Evolutionary conservation across 2,113 vertebrate genomes (phyloP).

Genomic region (Aegithalos caudatus): DNA sequence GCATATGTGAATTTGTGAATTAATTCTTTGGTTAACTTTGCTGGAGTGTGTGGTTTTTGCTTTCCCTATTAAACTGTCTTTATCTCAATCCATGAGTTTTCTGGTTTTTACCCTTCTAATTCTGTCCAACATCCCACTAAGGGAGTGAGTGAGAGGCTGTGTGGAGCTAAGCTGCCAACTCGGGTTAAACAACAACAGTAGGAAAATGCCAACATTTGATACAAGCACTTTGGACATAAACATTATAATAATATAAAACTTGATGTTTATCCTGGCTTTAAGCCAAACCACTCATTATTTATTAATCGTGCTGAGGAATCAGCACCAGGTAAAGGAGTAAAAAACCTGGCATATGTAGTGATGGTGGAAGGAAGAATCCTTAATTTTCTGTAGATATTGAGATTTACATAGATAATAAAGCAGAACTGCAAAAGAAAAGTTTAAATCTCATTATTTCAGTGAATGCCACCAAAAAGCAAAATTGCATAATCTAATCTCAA

Average conservation of each 20-base stretch:
- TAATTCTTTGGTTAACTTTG: neutral
- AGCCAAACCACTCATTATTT: neutral
- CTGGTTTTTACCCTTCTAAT: neutral
- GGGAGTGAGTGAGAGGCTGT: accelerated
- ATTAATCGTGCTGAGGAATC: neutral
- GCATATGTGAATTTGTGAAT: neutral
- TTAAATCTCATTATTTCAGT: neutral
- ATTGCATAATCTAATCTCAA: neutral
- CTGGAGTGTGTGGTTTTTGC: neutral
- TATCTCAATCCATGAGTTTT: neutral
- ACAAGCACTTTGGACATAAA: neutral
- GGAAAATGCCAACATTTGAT: neutral
- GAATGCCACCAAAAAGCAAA: neutral
- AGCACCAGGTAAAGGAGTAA: neutral
- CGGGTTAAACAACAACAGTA: neutral
- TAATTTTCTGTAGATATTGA: neutral
- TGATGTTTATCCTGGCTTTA: neutral
- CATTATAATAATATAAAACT: neutral
- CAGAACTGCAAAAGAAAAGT: neutral
- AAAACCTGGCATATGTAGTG: neutral
- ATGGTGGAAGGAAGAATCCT: neutral
- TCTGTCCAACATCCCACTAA: neutral
- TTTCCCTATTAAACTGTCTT: neutral
- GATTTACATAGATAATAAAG: neutral
- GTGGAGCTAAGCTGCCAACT: neutral